A percentile compares a stretch with the other conserved stretches of the same genome.
Evolutionary conservation across 2,797 vertebrate genomes (phyloP).

Genomic region (Pipistrellus pygmaeus): DNA sequence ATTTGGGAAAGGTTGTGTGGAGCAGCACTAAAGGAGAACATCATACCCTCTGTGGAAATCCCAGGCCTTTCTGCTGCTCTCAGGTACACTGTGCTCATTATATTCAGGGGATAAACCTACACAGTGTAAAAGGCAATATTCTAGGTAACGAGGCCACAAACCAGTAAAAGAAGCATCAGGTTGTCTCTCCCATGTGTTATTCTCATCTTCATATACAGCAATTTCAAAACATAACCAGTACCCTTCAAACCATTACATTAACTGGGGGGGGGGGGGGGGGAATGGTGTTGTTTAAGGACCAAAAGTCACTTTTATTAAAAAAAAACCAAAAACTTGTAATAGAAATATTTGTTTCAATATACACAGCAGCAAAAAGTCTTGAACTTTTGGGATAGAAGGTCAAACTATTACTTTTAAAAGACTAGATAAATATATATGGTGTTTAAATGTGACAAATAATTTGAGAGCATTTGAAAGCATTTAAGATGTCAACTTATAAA

Average conservation of each 20-base stretch:
- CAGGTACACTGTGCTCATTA: not conserved
- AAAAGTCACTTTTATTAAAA: not conserved
- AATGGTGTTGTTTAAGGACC: not conserved
- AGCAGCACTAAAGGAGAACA: constrained; percentile 11
- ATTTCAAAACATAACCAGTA: not conserved
- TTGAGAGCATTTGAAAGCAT: constrained; percentile 12
- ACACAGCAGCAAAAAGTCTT: not conserved
- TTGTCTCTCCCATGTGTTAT: not conserved
- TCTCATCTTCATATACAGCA: constrained; percentile 21
- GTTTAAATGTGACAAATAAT: constrained; percentile 43
- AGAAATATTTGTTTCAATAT: not conserved
- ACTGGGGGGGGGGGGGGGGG: too few species aligned
- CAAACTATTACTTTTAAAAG: constrained; percentile 11
- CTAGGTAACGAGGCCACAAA: constrained; percentile 14
- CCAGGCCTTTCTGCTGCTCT: constrained; percentile 36
- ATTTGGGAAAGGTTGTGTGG: constrained; percentile 12
- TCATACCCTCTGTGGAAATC: constrained; percentile 19
- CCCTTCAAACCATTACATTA: constrained; percentile 33
- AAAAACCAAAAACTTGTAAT: constrained; percentile 22
- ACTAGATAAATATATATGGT: not conserved
- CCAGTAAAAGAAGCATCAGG: not conserved
- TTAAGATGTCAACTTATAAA: not conserved
- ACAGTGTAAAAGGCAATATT: constrained; percentile 5
- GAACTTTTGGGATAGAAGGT: not conserved
- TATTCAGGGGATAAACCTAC: constrained; percentile 21